These are phyloP conservation scores for Leptopterna dolabrata DNA, from an alignment of 2,888 invertebrate species.

Conservation along the genomic window DNA sequence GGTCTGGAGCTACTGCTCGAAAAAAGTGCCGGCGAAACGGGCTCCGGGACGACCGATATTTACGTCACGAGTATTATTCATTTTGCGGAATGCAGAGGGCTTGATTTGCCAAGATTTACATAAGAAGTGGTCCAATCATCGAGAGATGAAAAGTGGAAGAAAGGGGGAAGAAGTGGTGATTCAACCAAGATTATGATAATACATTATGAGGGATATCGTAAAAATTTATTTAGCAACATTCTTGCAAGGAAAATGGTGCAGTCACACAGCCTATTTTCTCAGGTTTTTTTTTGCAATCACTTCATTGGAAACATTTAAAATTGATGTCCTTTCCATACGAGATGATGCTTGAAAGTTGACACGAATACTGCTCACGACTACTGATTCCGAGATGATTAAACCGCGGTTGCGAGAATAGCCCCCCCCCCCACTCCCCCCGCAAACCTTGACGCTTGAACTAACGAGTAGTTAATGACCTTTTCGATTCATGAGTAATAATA, in stretches of 20 bases:
- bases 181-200: not conserved
- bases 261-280: not conserved
- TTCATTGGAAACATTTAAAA: not conserved
- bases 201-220: not conserved
- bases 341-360: not conserved
- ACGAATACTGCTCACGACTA: not conserved
- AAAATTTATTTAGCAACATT: not conserved
- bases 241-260: not conserved
- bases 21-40: not conserved
- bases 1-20: not conserved
- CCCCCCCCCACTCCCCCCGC: too few relatives aligned
- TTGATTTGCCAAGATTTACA: conserved; percentile 9
- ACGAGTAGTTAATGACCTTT: too few relatives aligned
- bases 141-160: not conserved
- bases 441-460: too few relatives aligned
- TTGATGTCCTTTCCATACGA: not conserved
- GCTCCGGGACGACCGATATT: not conserved
- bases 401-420: too few relatives aligned
- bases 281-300: not conserved
- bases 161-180: not conserved
- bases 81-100: conserved; percentile 4
- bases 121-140: not conserved
- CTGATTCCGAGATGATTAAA: too few relatives aligned
- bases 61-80: not conserved
- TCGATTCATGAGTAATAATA: too few relatives aligned